Conservation (phyloP, 2,888 invertebrate genomes). For the Aspidapion aeneum region DNA sequence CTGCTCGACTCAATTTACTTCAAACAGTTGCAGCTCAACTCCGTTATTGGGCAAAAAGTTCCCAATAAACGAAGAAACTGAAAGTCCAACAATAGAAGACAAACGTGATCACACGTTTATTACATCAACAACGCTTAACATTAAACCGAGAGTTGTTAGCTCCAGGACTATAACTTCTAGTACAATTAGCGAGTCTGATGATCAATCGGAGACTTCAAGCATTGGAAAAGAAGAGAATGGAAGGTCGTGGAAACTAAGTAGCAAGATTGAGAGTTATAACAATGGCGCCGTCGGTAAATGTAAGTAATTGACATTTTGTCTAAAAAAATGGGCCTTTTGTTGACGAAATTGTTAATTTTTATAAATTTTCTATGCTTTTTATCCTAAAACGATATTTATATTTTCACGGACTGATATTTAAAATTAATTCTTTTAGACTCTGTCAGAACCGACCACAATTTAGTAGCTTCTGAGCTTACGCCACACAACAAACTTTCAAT, state of each 20-base stretch:
- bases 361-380: too few species aligned
- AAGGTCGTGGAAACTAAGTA: constrained; percentile 21
- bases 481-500: too few species aligned
- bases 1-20: constrained; percentile 46
- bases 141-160: not conserved
- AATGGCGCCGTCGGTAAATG: constrained; percentile 30
- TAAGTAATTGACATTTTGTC: constrained; percentile 26
- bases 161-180: not conserved
- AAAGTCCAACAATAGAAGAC: not conserved
- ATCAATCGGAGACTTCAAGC: not conserved
- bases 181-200: not conserved
- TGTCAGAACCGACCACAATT: too few species aligned
- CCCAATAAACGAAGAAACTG: constrained; percentile 40
- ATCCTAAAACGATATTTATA: too few species aligned
- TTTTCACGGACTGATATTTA: too few species aligned
- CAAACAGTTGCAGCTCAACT: constrained; percentile 36
- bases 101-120: not conserved
- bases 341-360: too few species aligned
- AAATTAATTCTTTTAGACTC: too few species aligned
- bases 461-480: too few species aligned
- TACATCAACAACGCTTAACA: not conserved
- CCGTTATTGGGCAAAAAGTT: constrained; percentile 43
- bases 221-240: not conserved
- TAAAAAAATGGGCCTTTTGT: too few species aligned
- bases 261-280: constrained; percentile 32